A percentile compares a stretch with the other conserved stretches of the same genome.
These are phyloP conservation scores for Callosobruchus maculatus DNA, from an alignment of 2,888 invertebrate species.

Conservation along the genomic window DNA sequence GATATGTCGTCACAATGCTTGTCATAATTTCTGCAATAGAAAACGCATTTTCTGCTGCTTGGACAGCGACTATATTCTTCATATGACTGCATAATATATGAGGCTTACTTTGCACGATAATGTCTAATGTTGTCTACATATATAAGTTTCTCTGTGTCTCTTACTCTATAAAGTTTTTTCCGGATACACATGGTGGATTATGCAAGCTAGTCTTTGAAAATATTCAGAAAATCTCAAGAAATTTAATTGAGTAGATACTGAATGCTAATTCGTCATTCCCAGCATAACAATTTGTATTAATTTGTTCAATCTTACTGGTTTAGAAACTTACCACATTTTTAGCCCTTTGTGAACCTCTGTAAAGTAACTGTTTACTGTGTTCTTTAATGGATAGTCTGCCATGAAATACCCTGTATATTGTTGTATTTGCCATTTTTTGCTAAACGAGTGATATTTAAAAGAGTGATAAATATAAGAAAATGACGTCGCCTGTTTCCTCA, in stretches of 20 bases:
- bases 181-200: neutral
- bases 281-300: too few species aligned
- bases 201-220: neutral
- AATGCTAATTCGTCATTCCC: too few species aligned
- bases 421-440: neutral
- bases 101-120: neutral
- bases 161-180: neutral
- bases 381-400: neutral
- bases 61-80: neutral
- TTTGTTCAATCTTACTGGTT: neutral
- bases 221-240: too few species aligned
- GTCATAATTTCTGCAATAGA: neutral
- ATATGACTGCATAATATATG: neutral
- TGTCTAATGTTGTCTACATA: neutral
- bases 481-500: conserved; percentile 30
- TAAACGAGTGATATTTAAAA: conserved; percentile 8
- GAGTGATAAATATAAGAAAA: conserved; percentile 4
- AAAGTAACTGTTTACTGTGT: too few species aligned
- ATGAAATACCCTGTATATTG: neutral
- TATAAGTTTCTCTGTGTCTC: neutral
- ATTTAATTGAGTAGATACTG: too few species aligned
- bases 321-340: too few species aligned
- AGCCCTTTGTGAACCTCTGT: too few species aligned
- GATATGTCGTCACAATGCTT: neutral
- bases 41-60: neutral